Evolutionary conservation across 1,140 invertebrate species (phyloP), one percentile per base, ranked within the genome.

Genomic region (Hirudo medicinalis): DNA sequence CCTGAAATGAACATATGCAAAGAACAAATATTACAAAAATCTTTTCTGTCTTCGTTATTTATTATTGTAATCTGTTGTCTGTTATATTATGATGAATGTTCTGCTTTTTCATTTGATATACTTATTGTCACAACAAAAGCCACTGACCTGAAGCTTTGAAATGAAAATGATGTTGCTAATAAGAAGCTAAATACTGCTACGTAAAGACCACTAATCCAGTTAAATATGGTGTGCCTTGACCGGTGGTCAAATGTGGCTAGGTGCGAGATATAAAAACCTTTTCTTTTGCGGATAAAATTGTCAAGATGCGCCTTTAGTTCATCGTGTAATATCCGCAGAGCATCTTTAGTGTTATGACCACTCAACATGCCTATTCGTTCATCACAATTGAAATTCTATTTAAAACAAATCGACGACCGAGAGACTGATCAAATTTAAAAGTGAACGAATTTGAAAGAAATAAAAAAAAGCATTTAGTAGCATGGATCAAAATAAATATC

Each of bases 1-100:
- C 73, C 83, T 84, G 72, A 71, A 75, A 72, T 20, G 78, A 76
- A 57, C 72, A 73, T 67, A 76, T 43, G 66, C 5, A 40, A 67
- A 27, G 19, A 32, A 22, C 1, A 67, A 4, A 22, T 20, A 27
- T n/a, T 32, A 20, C 8, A 4, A 27, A 36, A 43, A 40, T 20
- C 17, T 40, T 8, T 5, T 9, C 19, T 25, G 3, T 8, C 29
- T n/a, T 20, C 29, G 67, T 25, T 20, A 20, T n/a, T n/a, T n/a
- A n/a, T n/a, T n/a, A n/a, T n/a, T n/a, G n/a, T n/a, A n/a, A n/a
- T n/a, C n/a, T n/a, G 29, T 8, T 20, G 6, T 13, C 25, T 2
- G 71, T 40, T n/a, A 6, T 25, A 8, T 4, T n/a, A 19, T 57
- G 54, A 57, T 57, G 25, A 57, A 57, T 4, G 9, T n/a, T 25